Conservation (phyloP, 2,888 invertebrate genomes). For the Strigamia maritima region DNA sequence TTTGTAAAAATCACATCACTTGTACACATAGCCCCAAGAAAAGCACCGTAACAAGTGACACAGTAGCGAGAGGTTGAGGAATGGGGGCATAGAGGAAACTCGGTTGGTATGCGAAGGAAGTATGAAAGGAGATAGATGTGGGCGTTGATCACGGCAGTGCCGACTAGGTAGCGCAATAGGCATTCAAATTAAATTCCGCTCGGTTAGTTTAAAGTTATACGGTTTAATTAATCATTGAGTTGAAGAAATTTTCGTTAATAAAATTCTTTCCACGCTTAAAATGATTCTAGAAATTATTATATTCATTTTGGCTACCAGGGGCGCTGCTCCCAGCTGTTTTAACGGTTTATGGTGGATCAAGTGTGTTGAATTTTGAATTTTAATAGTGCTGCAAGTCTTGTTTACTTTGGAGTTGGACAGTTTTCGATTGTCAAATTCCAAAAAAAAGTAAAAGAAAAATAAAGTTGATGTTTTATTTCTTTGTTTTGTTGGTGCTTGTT, state of each 20-base stretch:
- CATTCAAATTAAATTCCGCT: conserved; percentile 6
- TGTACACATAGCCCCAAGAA: neutral
- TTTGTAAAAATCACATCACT: neutral
- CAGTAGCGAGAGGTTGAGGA: conserved; percentile 10
- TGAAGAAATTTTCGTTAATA: neutral
- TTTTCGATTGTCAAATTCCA: too few relatives aligned
- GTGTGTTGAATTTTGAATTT: neutral
- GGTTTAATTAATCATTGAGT: neutral
- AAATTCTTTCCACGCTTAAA: neutral
- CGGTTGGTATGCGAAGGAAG: conserved; percentile 2
- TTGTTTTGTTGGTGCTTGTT: too few relatives aligned
- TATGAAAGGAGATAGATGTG: neutral
- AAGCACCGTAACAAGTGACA: neutral
- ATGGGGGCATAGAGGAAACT: neutral
- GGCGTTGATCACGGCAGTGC: neutral
- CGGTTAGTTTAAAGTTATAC: neutral
- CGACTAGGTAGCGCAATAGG: neutral
- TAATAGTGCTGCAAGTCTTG: neutral
- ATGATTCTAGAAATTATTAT: neutral
- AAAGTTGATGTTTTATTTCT: neutral
- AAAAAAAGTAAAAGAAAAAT: neutral
- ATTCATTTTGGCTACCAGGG: neutral
- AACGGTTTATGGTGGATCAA: neutral
- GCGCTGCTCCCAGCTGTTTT: neutral
- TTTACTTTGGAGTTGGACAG: neutral